Conservation (phyloP, 2,888 invertebrate species). For the Phalangium opilio region DNA sequence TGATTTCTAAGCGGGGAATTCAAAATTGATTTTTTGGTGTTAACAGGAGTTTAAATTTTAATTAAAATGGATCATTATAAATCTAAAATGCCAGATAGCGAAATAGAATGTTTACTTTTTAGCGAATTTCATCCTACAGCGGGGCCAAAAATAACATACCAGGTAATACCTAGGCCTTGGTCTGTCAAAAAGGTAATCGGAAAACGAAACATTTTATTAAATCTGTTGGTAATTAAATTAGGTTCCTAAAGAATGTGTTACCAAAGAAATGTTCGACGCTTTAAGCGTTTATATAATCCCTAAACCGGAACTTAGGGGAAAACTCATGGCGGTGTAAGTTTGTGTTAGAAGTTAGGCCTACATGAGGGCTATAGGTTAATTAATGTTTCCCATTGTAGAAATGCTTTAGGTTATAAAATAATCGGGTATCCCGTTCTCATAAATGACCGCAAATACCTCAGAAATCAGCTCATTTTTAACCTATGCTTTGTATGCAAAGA, state of each 20-base stretch:
- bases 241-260: slow-evolving; percentile 76
- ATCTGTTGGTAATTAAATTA: slow-evolving; percentile 24
- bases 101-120: too few relatives aligned
- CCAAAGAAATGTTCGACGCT: slow-evolving; percentile 83
- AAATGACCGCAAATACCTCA: slow-evolving; percentile 67
- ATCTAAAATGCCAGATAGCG: too few relatives aligned
- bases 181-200: too few relatives aligned
- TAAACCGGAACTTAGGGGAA: slow-evolving; percentile 74
- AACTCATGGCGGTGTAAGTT: slow-evolving; percentile 74
- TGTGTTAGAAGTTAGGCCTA: too few relatives aligned
- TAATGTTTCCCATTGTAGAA: slow-evolving; percentile 37
- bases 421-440: slow-evolving; percentile 84
- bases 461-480: slow-evolving; percentile 92
- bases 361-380: background rate
- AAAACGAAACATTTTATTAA: too few relatives aligned
- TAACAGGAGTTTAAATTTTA: too few relatives aligned
- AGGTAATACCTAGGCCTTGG: too few relatives aligned
- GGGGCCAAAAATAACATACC: too few relatives aligned
- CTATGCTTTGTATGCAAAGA: slow-evolving; percentile 86
- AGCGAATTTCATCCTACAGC: too few relatives aligned
- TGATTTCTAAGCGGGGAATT: too few relatives aligned
- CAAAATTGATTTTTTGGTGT: too few relatives aligned
- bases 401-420: slow-evolving; percentile 65
- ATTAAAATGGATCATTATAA: too few relatives aligned
- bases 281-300: slow-evolving; percentile 90